A percentile compares a stretch with the other conserved stretches of the same genome.
Evolutionary conservation across 92 coral and sea anemone species (phyloP).

Genomic region (Paramuricea clavata): DNA sequence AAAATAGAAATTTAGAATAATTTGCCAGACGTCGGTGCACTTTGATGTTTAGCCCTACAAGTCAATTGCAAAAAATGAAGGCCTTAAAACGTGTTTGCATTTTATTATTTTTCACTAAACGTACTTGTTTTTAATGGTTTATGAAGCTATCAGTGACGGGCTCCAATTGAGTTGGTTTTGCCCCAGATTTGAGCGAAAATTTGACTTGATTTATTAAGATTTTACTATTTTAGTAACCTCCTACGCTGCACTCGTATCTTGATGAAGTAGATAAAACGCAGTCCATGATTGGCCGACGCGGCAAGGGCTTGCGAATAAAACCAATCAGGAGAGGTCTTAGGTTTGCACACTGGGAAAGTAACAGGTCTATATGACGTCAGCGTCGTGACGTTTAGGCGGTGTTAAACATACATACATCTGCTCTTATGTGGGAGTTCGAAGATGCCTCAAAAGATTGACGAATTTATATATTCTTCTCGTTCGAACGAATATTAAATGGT

Average conservation of each 20-base stretch:
- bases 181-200: neutral
- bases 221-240: slow-evolving; percentile 25
- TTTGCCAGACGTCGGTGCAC: slow-evolving; percentile 39
- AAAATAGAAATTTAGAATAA: slow-evolving; percentile 46
- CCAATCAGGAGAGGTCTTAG: slow-evolving; percentile 8
- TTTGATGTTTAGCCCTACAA: neutral
- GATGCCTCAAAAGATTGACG: slow-evolving; percentile 28
- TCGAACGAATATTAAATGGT: slow-evolving; percentile 7
- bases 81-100: neutral
- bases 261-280: neutral
- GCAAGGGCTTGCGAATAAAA: neutral
- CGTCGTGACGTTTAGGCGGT: slow-evolving; percentile 37
- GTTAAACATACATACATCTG: slow-evolving; percentile 56
- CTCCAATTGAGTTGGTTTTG: neutral
- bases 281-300: neutral
- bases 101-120: neutral
- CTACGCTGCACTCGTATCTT: slow-evolving; percentile 21
- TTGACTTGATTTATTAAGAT: slow-evolving; percentile 25
- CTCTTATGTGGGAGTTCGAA: slow-evolving; percentile 35
- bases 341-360: neutral
- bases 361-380: slow-evolving; percentile 40
- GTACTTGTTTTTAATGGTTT: neutral
- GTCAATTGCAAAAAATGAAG: slow-evolving; percentile 1
- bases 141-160: neutral
- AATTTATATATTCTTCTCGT: slow-evolving; percentile 7